Base-by-base conservation (phyloP, 2,113 vertebrate genomes). In the Chionomys nivalis region DNA sequence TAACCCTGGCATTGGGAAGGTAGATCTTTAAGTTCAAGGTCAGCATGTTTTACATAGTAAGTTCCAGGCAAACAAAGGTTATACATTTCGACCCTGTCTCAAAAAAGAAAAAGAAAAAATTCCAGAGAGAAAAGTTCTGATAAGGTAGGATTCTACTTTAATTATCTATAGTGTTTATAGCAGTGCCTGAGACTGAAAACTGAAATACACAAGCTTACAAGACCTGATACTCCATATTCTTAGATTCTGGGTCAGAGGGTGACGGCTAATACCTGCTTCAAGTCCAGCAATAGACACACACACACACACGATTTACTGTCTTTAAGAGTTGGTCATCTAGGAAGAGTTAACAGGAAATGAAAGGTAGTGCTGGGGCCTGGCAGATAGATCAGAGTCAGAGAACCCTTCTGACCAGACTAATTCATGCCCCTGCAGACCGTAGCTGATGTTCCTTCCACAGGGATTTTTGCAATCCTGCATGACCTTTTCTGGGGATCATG, bases 331-430 rank as follows among this genome's bases (percentile, higher is more conserved):
- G 49, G 49, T 55, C 49, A 58, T 4, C 55, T 28, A 31, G 76
- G 28, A 26, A 52, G 28, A 42, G 33, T 0, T 24, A 23, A 12
- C 7, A 12, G 24, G 33, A 42, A 36, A 7, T 63, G 3, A 11
- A 36, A 1, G 8, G 16, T 2, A 5, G 4, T 7, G 31, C 26
- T 5, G 7, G 5, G 14, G 26, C 3, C 12, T 17, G n/a, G 55
- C 28, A 63, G 19, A 4, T 7, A 9, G 55, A 21, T 0, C 12
- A 16, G 61, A 6, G 31, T 7, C 66, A 17, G 42, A 92, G 12
- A 73, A 16, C 11, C 13, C 72, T 33, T 10, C 36, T 39, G 61
- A n/a, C 42, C 44, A 77, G n/a, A 47, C 2, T 73, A 23, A 2
- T 23, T 33, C 24, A 23, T 47, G 11, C 14, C 52, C 19, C 55